Conservation (phyloP, 2,113 vertebrate species). For the Chionodraco myersi region DNA sequence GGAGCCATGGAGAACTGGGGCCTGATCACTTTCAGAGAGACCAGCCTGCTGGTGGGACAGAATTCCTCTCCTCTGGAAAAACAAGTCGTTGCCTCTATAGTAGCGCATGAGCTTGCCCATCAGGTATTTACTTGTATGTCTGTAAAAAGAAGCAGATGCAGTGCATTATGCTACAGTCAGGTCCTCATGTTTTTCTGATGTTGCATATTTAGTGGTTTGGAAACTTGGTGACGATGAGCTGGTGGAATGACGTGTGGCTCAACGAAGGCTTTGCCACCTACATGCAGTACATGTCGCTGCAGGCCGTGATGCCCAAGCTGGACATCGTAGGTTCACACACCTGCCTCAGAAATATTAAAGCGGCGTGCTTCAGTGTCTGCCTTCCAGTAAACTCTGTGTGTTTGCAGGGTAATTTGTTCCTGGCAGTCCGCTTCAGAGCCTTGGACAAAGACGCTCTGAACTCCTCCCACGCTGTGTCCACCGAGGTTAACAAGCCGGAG, state of each 20-base stretch:
- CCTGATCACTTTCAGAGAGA: slow-evolving; percentile 93
- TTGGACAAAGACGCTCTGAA: slow-evolving; percentile 92
- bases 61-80: slow-evolving; percentile 89
- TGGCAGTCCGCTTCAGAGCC: slow-evolving; percentile 87
- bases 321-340: slow-evolving; percentile 85
- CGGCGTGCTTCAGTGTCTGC: not conserved
- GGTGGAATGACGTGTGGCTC: slow-evolving; percentile 98
- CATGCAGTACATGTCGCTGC: slow-evolving; percentile 92
- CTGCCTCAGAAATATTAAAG: not conserved
- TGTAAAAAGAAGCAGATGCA: not conserved
- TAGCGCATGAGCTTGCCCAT: slow-evolving; percentile 96
- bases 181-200: slow-evolving; percentile 20
- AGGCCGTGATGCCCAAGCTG: slow-evolving; percentile 84
- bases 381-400: slow-evolving; percentile 11
- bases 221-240: slow-evolving; percentile 96
- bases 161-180: not conserved
- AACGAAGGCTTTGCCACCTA: slow-evolving; percentile 98
- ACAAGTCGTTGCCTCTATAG: slow-evolving; percentile 89
- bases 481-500: slow-evolving; percentile 86
- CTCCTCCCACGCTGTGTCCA: slow-evolving; percentile 91
- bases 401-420: slow-evolving; percentile 90
- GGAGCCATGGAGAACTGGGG: slow-evolving; percentile 99
- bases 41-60: slow-evolving; percentile 85
- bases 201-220: slow-evolving; percentile 92
- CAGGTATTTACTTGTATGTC: slow-evolving; percentile 84